Evolutionary conservation across 2,113 vertebrate species (phyloP), one percentile per base, ranked within the genome.

Genomic region (Leptobrachium leishanense): DNA sequence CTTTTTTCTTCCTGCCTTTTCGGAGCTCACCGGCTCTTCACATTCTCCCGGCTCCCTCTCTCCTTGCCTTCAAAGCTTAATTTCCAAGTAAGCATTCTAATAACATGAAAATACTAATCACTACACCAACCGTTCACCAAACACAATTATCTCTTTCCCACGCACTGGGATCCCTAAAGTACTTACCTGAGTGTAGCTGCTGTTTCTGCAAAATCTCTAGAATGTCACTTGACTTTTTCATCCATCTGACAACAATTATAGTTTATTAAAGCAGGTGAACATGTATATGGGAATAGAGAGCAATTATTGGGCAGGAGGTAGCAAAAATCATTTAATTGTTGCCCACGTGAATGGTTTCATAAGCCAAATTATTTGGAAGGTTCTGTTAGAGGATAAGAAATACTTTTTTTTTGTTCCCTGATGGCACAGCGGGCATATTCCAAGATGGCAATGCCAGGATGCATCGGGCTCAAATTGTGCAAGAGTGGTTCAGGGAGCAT

Each of bases 11-110:
- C 44, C 67, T 50, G n/a, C 62, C 66, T 79, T 70, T 72, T 1
- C 10, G 42, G 43, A 73, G 77, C 42, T 63, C 70, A 67, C 70
- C 13, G 39, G 31, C 57, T 72, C 65, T 72, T 59, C 67, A 15
- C 39, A 50, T 13, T 72, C 73, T 46, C n/a, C 70, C 55, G 8
- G 6, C 50, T 67, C n/a, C 70, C 66, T 55, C 7, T 7, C 40
- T 67, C n/a, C 77, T 79, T 79, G 43, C 70, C 46, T 42, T 70
- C 57, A 64, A 64, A 64, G 57, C 76, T 71, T 43, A 79, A 65
- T 79, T 79, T 72, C 42, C 76, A 72, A 79, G 57, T 72, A 72
- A 72, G 68, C 44, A 72, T 79, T 79, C 72, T 79, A 79, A 72
- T 79, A 73, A 57, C 62, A 53, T 20, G 40, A 72, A 54, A 66